phyloP scores from a whole-genome alignment of 1,140 invertebrate genomes.

The Drosophila truncata region DNA sequence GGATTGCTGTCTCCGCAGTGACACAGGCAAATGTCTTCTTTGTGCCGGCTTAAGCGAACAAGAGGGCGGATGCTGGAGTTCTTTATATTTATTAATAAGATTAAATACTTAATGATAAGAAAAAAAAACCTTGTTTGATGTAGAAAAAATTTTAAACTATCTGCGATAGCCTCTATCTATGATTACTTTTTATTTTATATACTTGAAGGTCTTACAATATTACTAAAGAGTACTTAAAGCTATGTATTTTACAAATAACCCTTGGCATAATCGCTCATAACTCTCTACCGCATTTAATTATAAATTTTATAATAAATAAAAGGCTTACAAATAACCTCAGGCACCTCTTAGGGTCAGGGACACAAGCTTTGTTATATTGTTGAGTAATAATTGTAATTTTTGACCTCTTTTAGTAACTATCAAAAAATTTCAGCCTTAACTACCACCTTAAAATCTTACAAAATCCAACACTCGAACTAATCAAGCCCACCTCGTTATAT shows the following conservation, averaged over 20 bases:
- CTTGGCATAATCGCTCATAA: neutral
- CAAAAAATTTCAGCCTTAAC: neutral
- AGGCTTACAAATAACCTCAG: neutral
- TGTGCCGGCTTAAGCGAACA: slow-evolving; percentile 44
- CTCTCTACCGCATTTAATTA: neutral
- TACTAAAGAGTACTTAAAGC: neutral
- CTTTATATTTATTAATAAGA: neutral
- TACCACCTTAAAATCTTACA: neutral
- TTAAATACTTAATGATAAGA: neutral
- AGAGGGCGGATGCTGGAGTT: slow-evolving; percentile 47
- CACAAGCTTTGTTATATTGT: neutral
- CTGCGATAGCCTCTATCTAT: too few relatives aligned
- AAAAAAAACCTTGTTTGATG: neutral
- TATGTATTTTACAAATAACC: neutral
- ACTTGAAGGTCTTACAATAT: neutral
- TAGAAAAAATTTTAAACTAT: neutral
- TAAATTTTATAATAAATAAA: neutral
- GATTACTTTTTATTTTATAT: too few relatives aligned
- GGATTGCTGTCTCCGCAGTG: slow-evolving; percentile 67
- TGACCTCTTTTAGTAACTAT: neutral
- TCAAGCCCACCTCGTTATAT: slow-evolving; percentile 47
- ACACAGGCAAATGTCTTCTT: slow-evolving; percentile 82
- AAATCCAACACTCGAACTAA: neutral
- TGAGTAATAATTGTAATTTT: neutral
- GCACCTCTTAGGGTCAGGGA: too few relatives aligned